Percentiles rank a stretch among this genome's conserved stretches.
phyloP scores from a whole-genome alignment of 2,888 invertebrate species.

The Nudaria mundana region DNA sequence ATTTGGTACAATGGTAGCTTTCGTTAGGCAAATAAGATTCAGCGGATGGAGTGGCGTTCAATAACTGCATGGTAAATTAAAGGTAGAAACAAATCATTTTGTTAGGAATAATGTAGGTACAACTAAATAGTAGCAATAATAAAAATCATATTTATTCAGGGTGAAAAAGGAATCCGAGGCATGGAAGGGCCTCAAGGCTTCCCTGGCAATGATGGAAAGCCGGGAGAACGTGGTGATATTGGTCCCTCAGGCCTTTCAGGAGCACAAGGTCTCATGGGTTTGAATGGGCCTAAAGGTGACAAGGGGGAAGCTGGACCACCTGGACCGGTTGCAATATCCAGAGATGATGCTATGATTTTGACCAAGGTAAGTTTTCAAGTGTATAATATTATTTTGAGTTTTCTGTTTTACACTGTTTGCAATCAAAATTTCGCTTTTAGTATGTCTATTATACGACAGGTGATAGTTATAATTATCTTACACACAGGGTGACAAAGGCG shows the following conservation, averaged over 20 bases:
- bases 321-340: slow-evolving; percentile 82
- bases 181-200: slow-evolving; percentile 84
- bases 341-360: slow-evolving; percentile 81
- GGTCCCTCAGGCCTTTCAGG: slow-evolving; percentile 87
- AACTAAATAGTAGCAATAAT: not conserved
- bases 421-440: too few relatives aligned
- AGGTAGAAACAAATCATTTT: too few relatives aligned
- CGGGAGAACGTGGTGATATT: slow-evolving; percentile 86
- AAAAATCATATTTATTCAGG: slow-evolving; percentile 42
- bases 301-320: slow-evolving; percentile 87
- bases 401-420: too few relatives aligned
- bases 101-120: too few relatives aligned
- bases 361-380: slow-evolving; percentile 63
- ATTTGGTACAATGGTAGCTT: not conserved
- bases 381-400: too few relatives aligned
- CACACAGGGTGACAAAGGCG: slow-evolving; percentile 70
- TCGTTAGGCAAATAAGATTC: too few relatives aligned
- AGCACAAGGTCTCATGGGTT: slow-evolving; percentile 85
- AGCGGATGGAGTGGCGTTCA: too few relatives aligned
- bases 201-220: slow-evolving; percentile 83
- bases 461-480: too few relatives aligned
- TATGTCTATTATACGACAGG: too few relatives aligned
- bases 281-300: slow-evolving; percentile 85
- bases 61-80: too few relatives aligned
- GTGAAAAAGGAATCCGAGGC: slow-evolving; percentile 85